These are phyloP conservation scores for Hanleya hanleyi DNA, from an alignment of 2,888 invertebrate species.

Conservation along the genomic window DNA sequence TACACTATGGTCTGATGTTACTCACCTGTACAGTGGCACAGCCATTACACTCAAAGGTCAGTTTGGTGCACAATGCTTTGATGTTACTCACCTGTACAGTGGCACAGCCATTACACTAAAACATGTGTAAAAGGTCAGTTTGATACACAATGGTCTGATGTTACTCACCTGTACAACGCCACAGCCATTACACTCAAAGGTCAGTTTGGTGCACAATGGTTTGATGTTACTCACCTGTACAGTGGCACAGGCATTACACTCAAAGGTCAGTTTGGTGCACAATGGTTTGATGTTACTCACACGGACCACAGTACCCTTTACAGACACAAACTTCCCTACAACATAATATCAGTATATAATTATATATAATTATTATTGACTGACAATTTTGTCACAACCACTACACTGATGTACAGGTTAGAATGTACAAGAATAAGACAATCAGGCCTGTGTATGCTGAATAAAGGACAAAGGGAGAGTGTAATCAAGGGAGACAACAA, in stretches of 20 bases:
- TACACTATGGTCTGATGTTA: no score
- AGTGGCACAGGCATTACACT: conserved; percentile 81
- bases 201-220: conserved; percentile 83
- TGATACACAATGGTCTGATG: conserved; percentile 82
- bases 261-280: conserved; percentile 85
- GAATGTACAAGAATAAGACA: neutral
- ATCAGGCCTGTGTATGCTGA: no score
- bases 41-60: conserved; percentile 84
- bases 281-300: conserved; percentile 84
- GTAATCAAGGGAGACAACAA: no score
- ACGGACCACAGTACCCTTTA: conserved; percentile 89
- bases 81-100: conserved; percentile 84
- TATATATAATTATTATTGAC: no score
- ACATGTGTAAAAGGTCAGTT: no score
- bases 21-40: conserved; percentile 81
- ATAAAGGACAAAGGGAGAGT: no score
- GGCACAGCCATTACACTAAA: conserved; percentile 83
- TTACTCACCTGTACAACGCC: conserved; percentile 79
- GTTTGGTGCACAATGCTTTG: conserved; percentile 82
- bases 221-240: conserved; percentile 81
- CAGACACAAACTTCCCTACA: conserved; percentile 79
- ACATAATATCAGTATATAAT: no score
- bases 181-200: conserved; percentile 85
- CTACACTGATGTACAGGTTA: neutral
- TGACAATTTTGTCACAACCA: neutral